phyloP scores from a whole-genome alignment of 2,797 vertebrate genomes.

The Myotis planiceps region DNA sequence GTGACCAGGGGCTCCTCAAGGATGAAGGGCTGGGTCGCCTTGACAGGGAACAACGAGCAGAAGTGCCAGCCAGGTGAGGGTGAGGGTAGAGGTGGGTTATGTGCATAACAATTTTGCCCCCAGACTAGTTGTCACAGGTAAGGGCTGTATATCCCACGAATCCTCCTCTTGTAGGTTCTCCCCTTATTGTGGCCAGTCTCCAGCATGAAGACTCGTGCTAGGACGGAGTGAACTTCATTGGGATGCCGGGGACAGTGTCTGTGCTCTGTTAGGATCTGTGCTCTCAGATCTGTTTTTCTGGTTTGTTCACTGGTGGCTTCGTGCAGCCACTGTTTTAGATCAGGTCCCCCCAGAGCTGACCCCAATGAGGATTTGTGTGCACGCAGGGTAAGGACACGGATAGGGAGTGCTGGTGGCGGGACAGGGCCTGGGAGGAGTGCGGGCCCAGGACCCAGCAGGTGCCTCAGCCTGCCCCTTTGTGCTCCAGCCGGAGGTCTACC shows the following conservation, averaged over 20 bases:
- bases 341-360: background rate
- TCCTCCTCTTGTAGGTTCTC: background rate
- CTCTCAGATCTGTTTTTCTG: background rate
- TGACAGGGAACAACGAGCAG: background rate
- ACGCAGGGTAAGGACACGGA: background rate
- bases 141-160: background rate
- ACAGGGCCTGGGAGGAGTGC: background rate
- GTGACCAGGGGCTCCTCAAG: background rate
- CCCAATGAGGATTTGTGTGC: background rate
- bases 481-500: background rate
- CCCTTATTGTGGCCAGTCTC: background rate
- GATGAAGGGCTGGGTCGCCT: background rate
- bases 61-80: background rate
- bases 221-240: too few species aligned
- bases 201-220: fast-evolving
- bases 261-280: background rate
- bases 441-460: background rate
- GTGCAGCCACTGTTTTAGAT: background rate
- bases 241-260: background rate
- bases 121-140: background rate
- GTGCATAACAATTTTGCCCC: background rate
- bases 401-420: background rate
- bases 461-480: background rate
- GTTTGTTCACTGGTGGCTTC: background rate
- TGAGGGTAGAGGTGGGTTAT: background rate